Conservation (phyloP, 2,888 invertebrate species). For the Caprella mutica region DNA sequence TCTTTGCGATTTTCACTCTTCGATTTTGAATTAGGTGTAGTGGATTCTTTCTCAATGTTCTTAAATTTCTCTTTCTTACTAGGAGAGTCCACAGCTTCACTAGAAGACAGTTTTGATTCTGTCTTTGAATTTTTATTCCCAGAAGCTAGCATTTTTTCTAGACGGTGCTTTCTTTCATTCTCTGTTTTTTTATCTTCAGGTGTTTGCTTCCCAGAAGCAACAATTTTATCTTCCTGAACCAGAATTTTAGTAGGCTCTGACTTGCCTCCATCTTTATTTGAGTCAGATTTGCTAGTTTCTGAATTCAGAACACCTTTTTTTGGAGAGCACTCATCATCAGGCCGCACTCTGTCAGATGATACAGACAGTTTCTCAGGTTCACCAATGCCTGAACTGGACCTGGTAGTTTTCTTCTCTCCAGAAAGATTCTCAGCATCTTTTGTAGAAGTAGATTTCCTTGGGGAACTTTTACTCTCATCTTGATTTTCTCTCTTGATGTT, state of each 20-base stretch:
- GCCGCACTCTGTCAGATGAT: not conserved
- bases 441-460: too few species aligned
- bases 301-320: not conserved
- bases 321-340: not conserved
- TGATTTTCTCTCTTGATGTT: not conserved
- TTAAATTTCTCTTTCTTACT: too few species aligned
- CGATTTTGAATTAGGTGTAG: not conserved
- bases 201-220: not conserved
- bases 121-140: too few species aligned
- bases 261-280: constrained; percentile 2
- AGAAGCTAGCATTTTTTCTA: too few species aligned
- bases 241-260: not conserved
- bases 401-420: not conserved
- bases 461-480: not conserved
- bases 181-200: not conserved
- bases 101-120: too few species aligned
- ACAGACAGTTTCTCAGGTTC: not conserved
- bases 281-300: constrained; percentile 3
- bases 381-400: not conserved
- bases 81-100: too few species aligned
- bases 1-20: too few species aligned
- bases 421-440: not conserved
- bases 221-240: not conserved
- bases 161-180: not conserved
- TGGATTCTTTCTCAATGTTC: too few species aligned